Base-by-base conservation (phyloP, 2,113 vertebrate genomes). In the Castor canadensis region DNA sequence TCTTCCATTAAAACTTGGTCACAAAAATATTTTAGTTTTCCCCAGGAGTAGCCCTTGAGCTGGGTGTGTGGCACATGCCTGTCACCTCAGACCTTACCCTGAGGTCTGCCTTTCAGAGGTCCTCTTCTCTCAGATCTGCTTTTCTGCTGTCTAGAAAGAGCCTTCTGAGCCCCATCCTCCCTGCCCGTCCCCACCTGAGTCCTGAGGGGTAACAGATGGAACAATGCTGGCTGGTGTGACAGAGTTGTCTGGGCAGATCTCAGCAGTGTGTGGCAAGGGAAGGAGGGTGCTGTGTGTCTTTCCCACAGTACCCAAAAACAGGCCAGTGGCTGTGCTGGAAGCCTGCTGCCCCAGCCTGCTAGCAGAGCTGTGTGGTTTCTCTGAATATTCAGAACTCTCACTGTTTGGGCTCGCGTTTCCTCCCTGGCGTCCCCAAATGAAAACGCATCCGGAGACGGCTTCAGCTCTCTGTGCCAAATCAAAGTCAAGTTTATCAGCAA, bases 301-400 rank as follows among this genome's bases (percentile, higher is more conserved):
- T 72, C 38, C 38, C 19, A 72, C 71, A 45, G 40, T 17, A n/a
- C 1, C 28, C 38, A 35, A 43, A 58, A 4, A 58, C n/a, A 20
- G 5, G 19, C 81, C 1, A 3, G 72, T 17, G 15, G 66, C 62
- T 60, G 6, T 19, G 7, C 84, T 95, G 45, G 88, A 67, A 10
- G 47, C 4, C 6, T 32, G 79, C 64, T 10, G 0, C 52, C 71
- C 45, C 15, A 3, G 82, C 35, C 2, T n/a, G 40, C 22, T n/a
- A 32, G 40, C 75, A 4, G 26, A 72, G 77, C 88, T 16, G 38
- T 58, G 88, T 45, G 93, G 93, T 92, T 87, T 91, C 82, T 86
- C 56, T 52, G 77, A 72, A 76, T 87, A 83, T 90, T 93, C 89
- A 94, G 86, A 93, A 91, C 93, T 97, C 90, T 97, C 94, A 67